Conservation (phyloP, 2,797 vertebrate genomes). For the Catostomus latipinnis region DNA sequence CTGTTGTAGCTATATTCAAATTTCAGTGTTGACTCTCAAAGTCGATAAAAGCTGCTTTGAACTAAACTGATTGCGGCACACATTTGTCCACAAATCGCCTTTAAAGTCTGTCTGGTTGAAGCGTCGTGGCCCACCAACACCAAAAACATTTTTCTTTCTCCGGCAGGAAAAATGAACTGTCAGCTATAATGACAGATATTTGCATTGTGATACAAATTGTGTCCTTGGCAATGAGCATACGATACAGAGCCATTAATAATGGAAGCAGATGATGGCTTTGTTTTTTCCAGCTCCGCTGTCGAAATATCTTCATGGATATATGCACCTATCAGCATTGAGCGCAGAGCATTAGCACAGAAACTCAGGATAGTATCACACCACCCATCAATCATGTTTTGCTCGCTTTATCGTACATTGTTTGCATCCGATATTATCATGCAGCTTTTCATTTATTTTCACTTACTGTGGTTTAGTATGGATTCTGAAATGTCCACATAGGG, state of each 20-base stretch:
- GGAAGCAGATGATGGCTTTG: slow-evolving; percentile 84
- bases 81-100: slow-evolving; percentile 78
- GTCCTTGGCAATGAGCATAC: slow-evolving; percentile 85
- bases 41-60: slow-evolving; percentile 72
- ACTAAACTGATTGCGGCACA: slow-evolving; percentile 73
- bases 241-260: slow-evolving; percentile 86
- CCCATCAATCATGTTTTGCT: slow-evolving; percentile 77
- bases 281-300: slow-evolving; percentile 66
- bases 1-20: slow-evolving; percentile 58
- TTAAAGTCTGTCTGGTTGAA: slow-evolving; percentile 65
- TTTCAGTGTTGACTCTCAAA: slow-evolving; percentile 54
- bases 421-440: slow-evolving; percentile 56
- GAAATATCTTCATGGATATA: slow-evolving; percentile 76
- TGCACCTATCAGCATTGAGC: slow-evolving; percentile 77
- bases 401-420: slow-evolving; percentile 67
- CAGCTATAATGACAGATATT: slow-evolving; percentile 88
- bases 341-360: slow-evolving; percentile 79
- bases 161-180: slow-evolving; percentile 84
- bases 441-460: slow-evolving; percentile 64
- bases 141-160: slow-evolving; percentile 84
- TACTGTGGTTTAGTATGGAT: background rate
- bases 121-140: slow-evolving; percentile 61
- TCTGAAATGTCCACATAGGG: background rate
- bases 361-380: slow-evolving; percentile 71
- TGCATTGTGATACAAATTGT: slow-evolving; percentile 86